These are phyloP conservation scores for Willowsia nigromaculata DNA, from an alignment of 2,888 invertebrate species.

Conservation along the genomic window DNA sequence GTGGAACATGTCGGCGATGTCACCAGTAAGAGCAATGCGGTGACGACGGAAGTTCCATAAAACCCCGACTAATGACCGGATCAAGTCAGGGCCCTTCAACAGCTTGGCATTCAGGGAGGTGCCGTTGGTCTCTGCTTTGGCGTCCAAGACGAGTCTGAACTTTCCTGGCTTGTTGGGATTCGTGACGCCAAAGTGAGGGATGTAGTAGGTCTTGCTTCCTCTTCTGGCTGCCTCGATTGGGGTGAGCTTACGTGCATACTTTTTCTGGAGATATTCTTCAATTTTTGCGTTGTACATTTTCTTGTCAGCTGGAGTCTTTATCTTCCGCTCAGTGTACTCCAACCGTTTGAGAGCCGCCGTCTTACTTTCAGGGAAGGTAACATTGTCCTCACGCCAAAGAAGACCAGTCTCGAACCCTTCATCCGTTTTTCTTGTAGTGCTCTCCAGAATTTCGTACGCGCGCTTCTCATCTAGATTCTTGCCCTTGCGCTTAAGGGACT, in stretches of 20 bases:
- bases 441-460: neutral
- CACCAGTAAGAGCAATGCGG: constrained; percentile 22
- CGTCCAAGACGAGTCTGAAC: constrained; percentile 66
- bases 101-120: neutral
- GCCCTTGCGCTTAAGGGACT: too few relatives aligned
- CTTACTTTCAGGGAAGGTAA: neutral
- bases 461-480: too few relatives aligned
- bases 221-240: too few relatives aligned
- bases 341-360: neutral
- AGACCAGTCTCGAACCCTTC: neutral
- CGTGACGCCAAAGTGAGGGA: constrained; percentile 64
- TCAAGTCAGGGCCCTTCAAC: constrained; percentile 45
- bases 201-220: constrained; percentile 9
- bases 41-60: constrained; percentile 30
- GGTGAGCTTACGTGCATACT: too few relatives aligned
- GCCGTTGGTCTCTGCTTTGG: neutral
- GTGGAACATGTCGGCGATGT: constrained; percentile 72
- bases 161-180: constrained; percentile 61
- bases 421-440: neutral
- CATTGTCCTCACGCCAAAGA: neutral
- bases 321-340: constrained; percentile 28
- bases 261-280: neutral
- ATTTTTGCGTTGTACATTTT: neutral
- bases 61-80: neutral
- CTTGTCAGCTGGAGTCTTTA: neutral